Base-by-base conservation (phyloP, 2,797 vertebrate genomes). In the Coilia nasus region DNA sequence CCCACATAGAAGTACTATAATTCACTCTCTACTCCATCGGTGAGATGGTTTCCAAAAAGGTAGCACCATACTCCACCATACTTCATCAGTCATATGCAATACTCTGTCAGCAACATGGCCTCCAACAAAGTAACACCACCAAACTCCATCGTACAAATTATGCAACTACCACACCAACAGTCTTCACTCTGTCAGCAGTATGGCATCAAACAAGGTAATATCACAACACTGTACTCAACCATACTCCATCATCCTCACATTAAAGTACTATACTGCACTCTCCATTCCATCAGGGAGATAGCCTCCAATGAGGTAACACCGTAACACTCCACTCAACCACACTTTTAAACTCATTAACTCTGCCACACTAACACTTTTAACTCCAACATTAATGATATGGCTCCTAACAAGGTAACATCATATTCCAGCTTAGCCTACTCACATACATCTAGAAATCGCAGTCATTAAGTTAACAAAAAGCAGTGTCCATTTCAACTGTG, bases 201-300 rank as follows among this genome's bases (percentile, higher is more conserved):
- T 41, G 35, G 35, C 35, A 41, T 41, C 35, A 41, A 41, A 41
- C 35, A 41, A 41, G 35, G 35, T 5, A 41, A 2, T 41, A 41
- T 5, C 35, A 41, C 5, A 41, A 41, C 35, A 41, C 35, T 41
- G 5, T 41, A 41, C 35, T 41, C 35, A 41, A 41, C 35, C 35
- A 41, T 41, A 41, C 35, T 41, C 35, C 35, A 82, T 54, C 28
- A 31, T 85, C 82, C 28, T 62, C 81, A 57, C 56, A 80, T 78
- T 59, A n/a, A 81, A 28, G 35, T 2, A 41, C 35, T 41, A 41
- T 41, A 41, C 35, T 5, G 5, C 35, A 2, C 35, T 41, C 35
- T 41, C 35, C 35, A 41, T 41, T 41, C 35, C 35, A 41, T 41
- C 35, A 41, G 35, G 35, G 35, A 41, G 2, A 41, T 41, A 41